A percentile compares a stretch with the other conserved stretches of the same genome.
phyloP scores from a whole-genome alignment of 2,888 invertebrate species.

The Fragum fragum region DNA sequence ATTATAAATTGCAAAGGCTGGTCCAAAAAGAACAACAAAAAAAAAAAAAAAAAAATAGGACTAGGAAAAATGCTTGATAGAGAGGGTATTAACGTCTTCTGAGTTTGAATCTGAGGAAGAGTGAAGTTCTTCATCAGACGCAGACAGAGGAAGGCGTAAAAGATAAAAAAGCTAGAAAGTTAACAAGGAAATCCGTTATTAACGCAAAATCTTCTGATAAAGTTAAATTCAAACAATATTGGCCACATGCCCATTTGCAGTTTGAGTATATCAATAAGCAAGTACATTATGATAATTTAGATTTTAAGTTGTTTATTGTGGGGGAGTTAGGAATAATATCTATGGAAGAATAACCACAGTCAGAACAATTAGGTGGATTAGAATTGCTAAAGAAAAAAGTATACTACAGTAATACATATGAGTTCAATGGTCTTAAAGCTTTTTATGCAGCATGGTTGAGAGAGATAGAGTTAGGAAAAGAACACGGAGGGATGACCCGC shows the following conservation, averaged over 20 bases:
- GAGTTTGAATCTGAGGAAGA: background rate
- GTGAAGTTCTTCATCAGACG: background rate
- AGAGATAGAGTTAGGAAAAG: background rate
- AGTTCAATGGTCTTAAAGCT: background rate
- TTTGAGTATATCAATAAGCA: constrained; percentile 11
- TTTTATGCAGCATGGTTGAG: constrained; percentile 13
- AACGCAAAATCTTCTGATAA: background rate
- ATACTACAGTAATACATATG: background rate
- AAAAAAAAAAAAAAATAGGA: too few relatives aligned
- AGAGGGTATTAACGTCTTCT: too few relatives aligned
- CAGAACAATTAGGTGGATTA: background rate
- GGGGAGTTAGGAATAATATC: background rate
- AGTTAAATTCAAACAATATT: background rate
- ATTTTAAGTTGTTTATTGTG: background rate
- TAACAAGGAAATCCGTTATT: background rate
- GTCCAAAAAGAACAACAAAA: too few relatives aligned
- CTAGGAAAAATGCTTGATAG: too few relatives aligned
- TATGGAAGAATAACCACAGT: background rate
- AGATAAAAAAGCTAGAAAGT: background rate
- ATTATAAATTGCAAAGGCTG: too few relatives aligned
- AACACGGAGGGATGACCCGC: background rate
- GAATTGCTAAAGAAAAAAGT: background rate
- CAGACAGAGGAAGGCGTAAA: background rate
- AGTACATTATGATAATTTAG: background rate
- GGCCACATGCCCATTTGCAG: constrained; percentile 3